These are phyloP conservation scores for Lithodes maja DNA, from an alignment of 2,888 invertebrate genomes.

Conservation along the genomic window DNA sequence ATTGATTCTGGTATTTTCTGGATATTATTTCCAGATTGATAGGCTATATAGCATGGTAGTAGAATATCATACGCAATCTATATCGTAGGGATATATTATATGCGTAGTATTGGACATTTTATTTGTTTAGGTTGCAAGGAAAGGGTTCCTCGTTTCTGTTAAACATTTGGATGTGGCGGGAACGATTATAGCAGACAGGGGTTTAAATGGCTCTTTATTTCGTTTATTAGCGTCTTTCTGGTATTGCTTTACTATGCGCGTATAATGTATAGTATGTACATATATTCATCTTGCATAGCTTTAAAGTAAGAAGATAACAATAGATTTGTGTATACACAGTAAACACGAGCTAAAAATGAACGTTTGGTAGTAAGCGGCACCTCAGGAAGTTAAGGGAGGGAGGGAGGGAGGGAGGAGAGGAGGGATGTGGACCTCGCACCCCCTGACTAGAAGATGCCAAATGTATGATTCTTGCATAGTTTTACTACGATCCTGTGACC, in stretches of 20 bases:
- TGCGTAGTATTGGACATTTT: no score
- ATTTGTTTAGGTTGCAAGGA: not conserved
- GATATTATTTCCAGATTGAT: no score
- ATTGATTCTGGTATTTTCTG: no score
- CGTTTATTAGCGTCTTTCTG: not conserved
- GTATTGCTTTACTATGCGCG: not conserved
- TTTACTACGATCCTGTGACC: not conserved
- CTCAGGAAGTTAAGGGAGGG: conserved; percentile 3
- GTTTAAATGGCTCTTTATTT: not conserved
- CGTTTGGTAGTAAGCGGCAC: not conserved
- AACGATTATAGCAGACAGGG: conserved; percentile 4
- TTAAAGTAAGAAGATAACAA: not conserved
- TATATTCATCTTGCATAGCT: not conserved
- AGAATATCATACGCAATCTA: no score
- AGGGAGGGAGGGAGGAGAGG: conserved; percentile 15
- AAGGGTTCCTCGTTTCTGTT: not conserved
- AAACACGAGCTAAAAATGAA: not conserved
- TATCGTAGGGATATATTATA: no score
- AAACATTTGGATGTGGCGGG: conserved; percentile 12
- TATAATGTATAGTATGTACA: not conserved
- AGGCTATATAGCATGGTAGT: no score
- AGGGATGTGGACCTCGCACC: conserved; percentile 7
- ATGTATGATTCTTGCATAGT: not conserved
- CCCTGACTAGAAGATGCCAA: conserved; percentile 4
- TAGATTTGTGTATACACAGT: not conserved